Evolutionary conservation across 2,888 invertebrate species (phyloP).

Genomic region (Drosophila yooni): DNA sequence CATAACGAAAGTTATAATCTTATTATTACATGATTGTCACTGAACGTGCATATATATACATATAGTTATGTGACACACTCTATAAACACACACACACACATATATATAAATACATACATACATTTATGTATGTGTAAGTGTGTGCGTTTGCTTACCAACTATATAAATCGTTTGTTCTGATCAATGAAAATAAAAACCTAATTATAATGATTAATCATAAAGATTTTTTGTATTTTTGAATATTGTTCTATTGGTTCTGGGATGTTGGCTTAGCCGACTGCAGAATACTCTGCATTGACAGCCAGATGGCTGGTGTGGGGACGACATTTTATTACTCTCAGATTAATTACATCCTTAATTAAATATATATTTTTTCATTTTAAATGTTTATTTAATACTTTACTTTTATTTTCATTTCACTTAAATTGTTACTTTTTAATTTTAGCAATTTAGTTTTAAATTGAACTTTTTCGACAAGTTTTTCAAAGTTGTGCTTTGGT

Average conservation of each 20-base stretch:
- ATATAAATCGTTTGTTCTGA: constrained; percentile 64
- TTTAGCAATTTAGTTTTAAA: background rate
- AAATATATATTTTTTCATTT: background rate
- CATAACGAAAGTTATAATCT: constrained; percentile 17
- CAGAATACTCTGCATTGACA: background rate
- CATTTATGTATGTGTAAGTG: background rate
- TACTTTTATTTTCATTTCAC: background rate
- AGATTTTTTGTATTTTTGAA: background rate
- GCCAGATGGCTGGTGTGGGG: background rate
- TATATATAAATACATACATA: background rate
- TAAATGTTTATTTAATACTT: background rate
- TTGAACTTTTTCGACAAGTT: background rate
- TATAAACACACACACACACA: background rate
- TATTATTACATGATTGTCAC: constrained; percentile 3
- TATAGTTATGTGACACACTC: background rate
- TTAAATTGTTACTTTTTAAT: background rate
- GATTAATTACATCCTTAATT: background rate
- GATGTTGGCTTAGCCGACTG: background rate
- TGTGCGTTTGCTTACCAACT: constrained; percentile 27
- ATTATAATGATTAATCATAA: constrained; percentile 43
- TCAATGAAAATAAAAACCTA: constrained; percentile 67
- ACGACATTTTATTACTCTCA: background rate
- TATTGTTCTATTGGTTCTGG: no score
- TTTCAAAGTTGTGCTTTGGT: background rate
- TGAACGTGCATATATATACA: background rate